Evolutionary conservation across 2,113 vertebrate genomes (phyloP).

Genomic region (Pogona vitticeps): DNA sequence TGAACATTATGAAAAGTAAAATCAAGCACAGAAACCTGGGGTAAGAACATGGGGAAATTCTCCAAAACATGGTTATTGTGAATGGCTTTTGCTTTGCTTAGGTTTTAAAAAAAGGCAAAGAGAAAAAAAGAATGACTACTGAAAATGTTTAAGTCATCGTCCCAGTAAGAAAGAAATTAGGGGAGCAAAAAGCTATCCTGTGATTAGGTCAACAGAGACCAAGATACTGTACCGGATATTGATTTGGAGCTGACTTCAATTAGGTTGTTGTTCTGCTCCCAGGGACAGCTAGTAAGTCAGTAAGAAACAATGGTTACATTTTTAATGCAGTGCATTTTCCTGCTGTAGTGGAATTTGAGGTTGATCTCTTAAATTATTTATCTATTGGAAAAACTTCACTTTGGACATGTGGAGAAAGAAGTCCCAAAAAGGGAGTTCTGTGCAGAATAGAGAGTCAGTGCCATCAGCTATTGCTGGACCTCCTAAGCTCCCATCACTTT

Average conservation of each 20-base stretch:
- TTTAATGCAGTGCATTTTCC: background rate
- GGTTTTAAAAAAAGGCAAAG: too few species aligned
- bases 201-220: background rate
- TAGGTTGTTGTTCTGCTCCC: background rate
- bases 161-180: conserved; percentile 2
- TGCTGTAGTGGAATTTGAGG: background rate
- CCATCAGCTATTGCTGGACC: too few species aligned
- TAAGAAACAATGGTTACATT: background rate
- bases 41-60: too few species aligned
- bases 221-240: background rate
- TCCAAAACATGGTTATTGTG: too few species aligned
- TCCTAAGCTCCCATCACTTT: too few species aligned
- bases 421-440: background rate
- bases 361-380: background rate
- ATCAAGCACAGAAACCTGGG: too few species aligned
- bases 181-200: background rate
- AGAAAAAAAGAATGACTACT: background rate
- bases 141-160: conserved; percentile 4
- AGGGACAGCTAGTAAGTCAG: conserved; percentile 11
- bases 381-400: accelerated
- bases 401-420: background rate
- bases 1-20: too few species aligned
- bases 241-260: conserved; percentile 15
- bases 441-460: background rate
- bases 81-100: too few species aligned